Evolutionary conservation across 2,113 vertebrate genomes (phyloP).

Genomic region (Leptosomus discolor): DNA sequence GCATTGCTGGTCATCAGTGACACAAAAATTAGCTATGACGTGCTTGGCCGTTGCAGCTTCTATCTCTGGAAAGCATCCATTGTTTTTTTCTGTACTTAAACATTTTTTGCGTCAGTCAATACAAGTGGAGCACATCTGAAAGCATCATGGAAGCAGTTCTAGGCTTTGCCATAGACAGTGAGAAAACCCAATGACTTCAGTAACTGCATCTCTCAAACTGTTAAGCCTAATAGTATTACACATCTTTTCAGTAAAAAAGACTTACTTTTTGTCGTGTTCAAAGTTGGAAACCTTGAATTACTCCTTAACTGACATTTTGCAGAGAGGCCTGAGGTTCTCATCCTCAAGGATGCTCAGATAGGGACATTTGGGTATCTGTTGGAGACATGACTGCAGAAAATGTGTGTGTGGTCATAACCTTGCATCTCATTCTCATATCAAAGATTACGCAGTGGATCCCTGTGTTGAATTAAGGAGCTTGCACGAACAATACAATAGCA

Average conservation of each 20-base stretch:
- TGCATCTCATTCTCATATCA: background rate
- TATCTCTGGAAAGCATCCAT: background rate
- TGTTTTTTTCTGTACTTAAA: background rate
- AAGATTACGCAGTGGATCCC: no score
- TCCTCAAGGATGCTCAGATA: background rate
- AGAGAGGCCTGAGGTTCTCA: background rate
- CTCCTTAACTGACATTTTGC: no score
- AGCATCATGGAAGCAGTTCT: background rate
- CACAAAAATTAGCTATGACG: fast-evolving
- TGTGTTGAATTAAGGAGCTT: background rate
- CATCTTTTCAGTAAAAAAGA: background rate
- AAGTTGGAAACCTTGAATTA: background rate
- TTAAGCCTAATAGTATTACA: background rate
- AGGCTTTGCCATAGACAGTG: background rate
- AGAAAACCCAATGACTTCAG: background rate
- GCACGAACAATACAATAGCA: background rate
- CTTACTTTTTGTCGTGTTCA: background rate
- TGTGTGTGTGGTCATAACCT: background rate
- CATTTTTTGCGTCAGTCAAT: background rate
- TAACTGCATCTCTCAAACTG: background rate
- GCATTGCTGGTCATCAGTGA: background rate
- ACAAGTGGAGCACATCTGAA: background rate
- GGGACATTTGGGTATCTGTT: background rate
- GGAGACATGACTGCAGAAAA: background rate
- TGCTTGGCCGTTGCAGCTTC: background rate